Evolutionary conservation across 2,797 vertebrate species (phyloP), one percentile per base, ranked within the genome.

Genomic region (Danio tinwini): DNA sequence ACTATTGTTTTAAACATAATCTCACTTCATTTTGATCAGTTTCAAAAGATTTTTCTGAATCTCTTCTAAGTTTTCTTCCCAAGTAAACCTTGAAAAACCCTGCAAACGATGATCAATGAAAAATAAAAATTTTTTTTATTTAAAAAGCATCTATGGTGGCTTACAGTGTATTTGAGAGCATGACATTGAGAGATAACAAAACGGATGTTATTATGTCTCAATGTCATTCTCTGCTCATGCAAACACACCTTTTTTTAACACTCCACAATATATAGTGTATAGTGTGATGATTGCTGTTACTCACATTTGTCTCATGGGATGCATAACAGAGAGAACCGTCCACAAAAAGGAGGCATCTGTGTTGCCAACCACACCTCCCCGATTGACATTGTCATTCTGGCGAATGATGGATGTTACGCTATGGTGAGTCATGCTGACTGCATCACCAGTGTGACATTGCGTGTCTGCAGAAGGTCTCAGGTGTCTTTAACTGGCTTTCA

Each of bases 311-410:
- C 50, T 83, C 80, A 29, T 82, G 42, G 55, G 12, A 47, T 67
- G 59, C 50, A 64, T 88, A 88, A 5, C 91, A 99, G 98, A 90
- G 94, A 97, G 85, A 96, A 98, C 89, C 91, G 86, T 49, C 98
- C 98, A 12, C 92, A 93, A 91, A 98, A 97, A 83, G 98, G 98
- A 87, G 97, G 97, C 12, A 97, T 99, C 79, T 99, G 98, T 74
- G 98, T 99, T 2, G 97, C 97, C 53, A 99, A 99, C 84, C 98
- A 99, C 86, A 99, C 98, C 0, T 96, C 98, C 1, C 98, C 98
- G 0, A 99, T 99, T 40, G 98, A 99, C 47, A 91, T 97, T 0
- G 93, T 98, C 75, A 99, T 99, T 81, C 89, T 99, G 91, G 94
- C 97, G 21, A 98, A 96, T 0, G 97, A 99, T 74, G 95, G 97